Evolutionary conservation across 1,140 invertebrate species (phyloP).

Genomic region (Phymorhynchus buccinoides): DNA sequence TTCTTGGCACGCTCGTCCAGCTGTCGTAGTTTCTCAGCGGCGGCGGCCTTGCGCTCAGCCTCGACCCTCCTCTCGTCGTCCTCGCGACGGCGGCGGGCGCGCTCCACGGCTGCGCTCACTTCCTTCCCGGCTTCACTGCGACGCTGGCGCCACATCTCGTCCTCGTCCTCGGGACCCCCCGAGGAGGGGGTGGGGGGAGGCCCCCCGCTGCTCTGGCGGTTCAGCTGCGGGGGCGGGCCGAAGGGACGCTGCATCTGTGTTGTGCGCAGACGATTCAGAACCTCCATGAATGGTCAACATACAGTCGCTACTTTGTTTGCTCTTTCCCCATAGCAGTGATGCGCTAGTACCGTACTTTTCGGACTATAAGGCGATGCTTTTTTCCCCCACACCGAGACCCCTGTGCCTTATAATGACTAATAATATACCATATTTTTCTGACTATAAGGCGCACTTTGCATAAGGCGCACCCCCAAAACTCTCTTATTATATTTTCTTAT

Average conservation of each 20-base stretch:
- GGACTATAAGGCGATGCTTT: too few species aligned
- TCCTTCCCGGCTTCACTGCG: conserved; percentile 80
- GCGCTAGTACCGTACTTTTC: too few species aligned
- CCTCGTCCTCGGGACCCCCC: conserved; percentile 73
- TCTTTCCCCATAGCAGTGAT: too few species aligned
- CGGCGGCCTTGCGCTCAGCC: conserved; percentile 76
- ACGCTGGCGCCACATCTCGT: conserved; percentile 84
- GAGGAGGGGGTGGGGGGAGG: too few species aligned
- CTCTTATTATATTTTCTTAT: too few species aligned
- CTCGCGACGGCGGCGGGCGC: conserved; percentile 84
- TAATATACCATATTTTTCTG: too few species aligned
- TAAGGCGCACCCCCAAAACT: too few species aligned
- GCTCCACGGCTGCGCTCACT: conserved; percentile 82
- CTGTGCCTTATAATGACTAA: too few species aligned
- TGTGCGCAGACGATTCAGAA: conserved; percentile 1
- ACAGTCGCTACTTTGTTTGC: too few species aligned
- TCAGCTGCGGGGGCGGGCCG: conserved; percentile 49
- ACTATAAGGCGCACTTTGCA: too few species aligned
- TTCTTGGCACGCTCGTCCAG: conserved; percentile 78
- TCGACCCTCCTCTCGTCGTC: conserved; percentile 86
- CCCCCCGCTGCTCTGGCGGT: conserved; percentile 32
- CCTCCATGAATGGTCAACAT: too few species aligned
- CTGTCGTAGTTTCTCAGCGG: conserved; percentile 78
- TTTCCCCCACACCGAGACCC: too few species aligned
- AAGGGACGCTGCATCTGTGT: conserved; percentile 50